These are phyloP conservation scores for Crypturellus tataupa DNA, from an alignment of 2,797 vertebrate species.

Conservation along the genomic window DNA sequence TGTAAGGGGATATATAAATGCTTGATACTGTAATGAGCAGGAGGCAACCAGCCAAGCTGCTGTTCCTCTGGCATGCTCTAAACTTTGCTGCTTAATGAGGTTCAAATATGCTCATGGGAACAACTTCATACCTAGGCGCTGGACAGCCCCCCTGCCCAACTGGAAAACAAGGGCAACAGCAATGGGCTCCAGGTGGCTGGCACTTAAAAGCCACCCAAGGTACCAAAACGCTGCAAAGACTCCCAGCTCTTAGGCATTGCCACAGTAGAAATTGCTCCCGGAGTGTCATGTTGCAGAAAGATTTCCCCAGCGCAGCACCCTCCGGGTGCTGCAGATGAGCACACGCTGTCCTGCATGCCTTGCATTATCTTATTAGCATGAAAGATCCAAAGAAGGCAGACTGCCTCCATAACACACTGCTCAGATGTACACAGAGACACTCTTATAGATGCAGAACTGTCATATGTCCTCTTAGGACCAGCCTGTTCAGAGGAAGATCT, in stretches of 20 bases:
- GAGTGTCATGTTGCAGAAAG: neutral
- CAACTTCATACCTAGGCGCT: fast-evolving
- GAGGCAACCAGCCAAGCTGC: constrained; percentile 3
- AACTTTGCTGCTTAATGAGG: neutral
- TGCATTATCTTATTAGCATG: neutral
- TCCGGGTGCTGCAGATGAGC: neutral
- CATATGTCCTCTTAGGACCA: neutral
- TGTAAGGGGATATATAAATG: constrained; percentile 51
- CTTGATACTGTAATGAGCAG: constrained; percentile 57
- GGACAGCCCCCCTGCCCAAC: neutral
- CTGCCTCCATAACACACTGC: neutral
- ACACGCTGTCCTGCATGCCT: neutral
- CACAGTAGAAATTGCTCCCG: neutral
- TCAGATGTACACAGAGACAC: fast-evolving
- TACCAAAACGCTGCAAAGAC: neutral
- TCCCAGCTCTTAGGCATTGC: neutral
- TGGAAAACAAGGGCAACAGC: neutral
- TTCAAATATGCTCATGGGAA: neutral
- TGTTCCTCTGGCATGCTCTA: neutral
- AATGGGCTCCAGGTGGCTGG: neutral
- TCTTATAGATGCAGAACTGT: fast-evolving
- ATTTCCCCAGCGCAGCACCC: neutral
- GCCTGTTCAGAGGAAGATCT: neutral
- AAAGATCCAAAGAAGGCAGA: neutral
- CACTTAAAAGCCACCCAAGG: neutral